phyloP scores from a whole-genome alignment of 2,888 invertebrate species.

The Heterodera filipjevi region DNA sequence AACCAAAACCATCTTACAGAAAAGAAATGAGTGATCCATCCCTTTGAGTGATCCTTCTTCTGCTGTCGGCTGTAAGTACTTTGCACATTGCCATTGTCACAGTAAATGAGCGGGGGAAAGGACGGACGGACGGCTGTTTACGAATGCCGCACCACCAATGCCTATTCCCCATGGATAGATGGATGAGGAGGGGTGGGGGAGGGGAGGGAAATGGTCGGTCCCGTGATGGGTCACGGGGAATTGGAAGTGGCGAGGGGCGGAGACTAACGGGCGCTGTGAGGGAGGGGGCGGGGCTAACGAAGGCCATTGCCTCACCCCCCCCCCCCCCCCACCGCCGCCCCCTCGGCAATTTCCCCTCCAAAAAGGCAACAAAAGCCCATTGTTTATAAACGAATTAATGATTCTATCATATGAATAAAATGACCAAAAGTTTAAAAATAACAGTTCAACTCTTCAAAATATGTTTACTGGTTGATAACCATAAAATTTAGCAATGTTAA shows the following conservation, averaged over 20 bases:
- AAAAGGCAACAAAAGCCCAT: too few species aligned
- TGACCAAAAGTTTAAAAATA: too few species aligned
- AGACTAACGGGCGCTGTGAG: not conserved
- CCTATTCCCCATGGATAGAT: not conserved
- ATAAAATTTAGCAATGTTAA: too few species aligned
- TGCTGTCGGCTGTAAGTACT: not conserved
- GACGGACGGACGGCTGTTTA: not conserved
- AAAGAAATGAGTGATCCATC: not conserved
- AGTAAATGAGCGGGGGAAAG: not conserved
- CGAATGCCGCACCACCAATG: conserved; percentile 2
- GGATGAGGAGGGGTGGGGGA: not conserved
- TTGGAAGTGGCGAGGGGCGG: not conserved
- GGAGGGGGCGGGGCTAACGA: not conserved
- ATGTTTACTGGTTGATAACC: too few species aligned
- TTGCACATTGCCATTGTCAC: conserved; percentile 1
- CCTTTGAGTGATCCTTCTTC: not conserved
- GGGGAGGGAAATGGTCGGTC: conserved; percentile 9
- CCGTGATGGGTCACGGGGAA: conserved; percentile 10
- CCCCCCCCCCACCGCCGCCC: not conserved
- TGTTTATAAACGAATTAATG: too few species aligned
- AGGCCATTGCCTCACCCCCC: not conserved
- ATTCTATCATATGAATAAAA: too few species aligned
- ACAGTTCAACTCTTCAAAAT: too few species aligned
- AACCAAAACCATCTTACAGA: not conserved
- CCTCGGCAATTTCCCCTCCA: too few species aligned